Conservation (phyloP, 2,113 vertebrate species). For the Zapornia atra region DNA sequence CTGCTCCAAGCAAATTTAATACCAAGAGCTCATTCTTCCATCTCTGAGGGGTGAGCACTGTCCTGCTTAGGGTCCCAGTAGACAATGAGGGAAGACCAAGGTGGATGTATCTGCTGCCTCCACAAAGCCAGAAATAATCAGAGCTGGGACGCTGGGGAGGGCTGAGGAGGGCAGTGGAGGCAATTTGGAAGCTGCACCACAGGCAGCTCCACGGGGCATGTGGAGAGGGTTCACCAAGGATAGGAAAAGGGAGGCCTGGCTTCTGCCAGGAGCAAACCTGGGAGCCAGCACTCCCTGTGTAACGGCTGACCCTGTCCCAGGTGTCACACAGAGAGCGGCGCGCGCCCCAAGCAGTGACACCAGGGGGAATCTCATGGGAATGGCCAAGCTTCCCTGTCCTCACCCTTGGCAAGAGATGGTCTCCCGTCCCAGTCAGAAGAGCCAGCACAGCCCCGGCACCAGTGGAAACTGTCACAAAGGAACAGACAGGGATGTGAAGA, state of each 20-base stretch:
- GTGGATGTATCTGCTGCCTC: neutral
- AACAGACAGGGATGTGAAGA: neutral
- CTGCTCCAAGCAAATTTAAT: neutral
- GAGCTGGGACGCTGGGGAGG: fast-evolving
- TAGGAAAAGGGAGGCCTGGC: neutral
- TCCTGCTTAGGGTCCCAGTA: neutral
- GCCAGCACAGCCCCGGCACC: neutral
- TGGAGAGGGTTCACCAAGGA: neutral
- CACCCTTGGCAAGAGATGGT: neutral
- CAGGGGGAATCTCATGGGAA: fast-evolving
- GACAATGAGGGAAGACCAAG: neutral
- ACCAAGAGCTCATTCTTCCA: fast-evolving
- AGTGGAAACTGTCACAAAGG: neutral
- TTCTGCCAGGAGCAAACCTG: neutral
- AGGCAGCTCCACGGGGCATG: neutral
- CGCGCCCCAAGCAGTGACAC: neutral
- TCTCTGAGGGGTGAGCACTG: neutral
- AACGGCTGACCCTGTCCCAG: neutral
- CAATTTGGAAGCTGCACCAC: neutral
- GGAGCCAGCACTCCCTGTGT: fast-evolving
- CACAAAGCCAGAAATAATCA: neutral
- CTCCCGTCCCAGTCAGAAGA: fast-evolving
- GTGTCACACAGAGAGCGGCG: fast-evolving
- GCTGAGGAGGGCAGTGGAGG: neutral
- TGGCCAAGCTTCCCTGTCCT: neutral